Evolutionary conservation across 2,797 vertebrate species (phyloP).

Genomic region (Clangula hyemalis): DNA sequence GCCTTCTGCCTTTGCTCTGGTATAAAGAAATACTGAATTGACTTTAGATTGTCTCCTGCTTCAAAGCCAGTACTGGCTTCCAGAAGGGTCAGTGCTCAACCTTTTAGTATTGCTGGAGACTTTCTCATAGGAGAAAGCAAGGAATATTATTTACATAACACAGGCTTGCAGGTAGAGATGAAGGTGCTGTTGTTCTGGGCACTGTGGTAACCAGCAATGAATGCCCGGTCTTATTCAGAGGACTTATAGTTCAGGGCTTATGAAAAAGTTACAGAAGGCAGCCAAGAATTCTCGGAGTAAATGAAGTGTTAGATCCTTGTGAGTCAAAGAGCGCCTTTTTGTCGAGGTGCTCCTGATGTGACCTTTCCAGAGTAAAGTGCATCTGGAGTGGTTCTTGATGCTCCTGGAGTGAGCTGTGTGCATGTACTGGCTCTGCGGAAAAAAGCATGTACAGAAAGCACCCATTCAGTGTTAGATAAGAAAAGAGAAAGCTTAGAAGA

Average conservation of each 20-base stretch:
- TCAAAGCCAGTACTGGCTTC: background rate
- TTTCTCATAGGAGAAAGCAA: background rate
- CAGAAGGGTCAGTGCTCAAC: background rate
- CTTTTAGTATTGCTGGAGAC: background rate
- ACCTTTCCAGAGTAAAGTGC: background rate
- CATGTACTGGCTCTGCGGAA: background rate
- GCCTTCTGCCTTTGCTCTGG: background rate
- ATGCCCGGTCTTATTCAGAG: background rate
- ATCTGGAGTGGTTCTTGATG: background rate
- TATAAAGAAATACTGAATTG: background rate
- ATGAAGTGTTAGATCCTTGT: background rate
- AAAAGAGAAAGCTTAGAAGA: background rate
- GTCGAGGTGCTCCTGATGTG: background rate
- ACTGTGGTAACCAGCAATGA: background rate
- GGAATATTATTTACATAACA: background rate
- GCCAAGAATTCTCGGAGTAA: background rate
- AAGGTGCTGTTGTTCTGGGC: background rate
- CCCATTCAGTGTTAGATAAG: background rate
- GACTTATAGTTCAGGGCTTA: background rate
- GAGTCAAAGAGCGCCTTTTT: background rate
- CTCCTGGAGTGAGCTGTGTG: background rate
- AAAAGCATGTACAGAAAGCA: background rate
- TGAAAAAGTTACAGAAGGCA: background rate
- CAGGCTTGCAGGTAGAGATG: background rate
- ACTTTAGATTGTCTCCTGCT: background rate